phyloP scores from a whole-genome alignment of 2,797 vertebrate genomes.

The Sebastes alutus region DNA sequence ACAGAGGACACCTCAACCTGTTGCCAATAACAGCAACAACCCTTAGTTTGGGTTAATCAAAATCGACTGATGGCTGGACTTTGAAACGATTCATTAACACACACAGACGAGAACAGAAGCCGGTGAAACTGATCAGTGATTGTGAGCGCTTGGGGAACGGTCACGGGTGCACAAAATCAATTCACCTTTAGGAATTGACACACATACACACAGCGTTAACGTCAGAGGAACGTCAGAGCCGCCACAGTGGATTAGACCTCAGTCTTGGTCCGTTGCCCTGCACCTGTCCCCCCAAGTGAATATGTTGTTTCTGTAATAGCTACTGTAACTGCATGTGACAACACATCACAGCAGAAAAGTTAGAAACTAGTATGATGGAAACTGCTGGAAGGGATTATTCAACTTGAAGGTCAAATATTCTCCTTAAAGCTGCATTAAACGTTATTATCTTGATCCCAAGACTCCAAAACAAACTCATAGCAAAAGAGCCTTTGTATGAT shows the following conservation, averaged over 20 bases:
- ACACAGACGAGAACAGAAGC: not conserved
- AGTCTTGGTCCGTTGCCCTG: not conserved
- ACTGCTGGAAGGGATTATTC: not conserved
- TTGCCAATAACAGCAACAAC: not conserved
- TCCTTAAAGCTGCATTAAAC: not conserved
- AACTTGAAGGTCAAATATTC: not conserved
- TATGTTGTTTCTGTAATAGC: not conserved
- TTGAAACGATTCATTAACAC: slow-evolving; percentile 32
- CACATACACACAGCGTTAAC: not conserved
- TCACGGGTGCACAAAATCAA: slow-evolving; percentile 41
- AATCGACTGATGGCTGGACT: slow-evolving; percentile 7
- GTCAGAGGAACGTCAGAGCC: slow-evolving; percentile 6
- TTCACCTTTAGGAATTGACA: slow-evolving; percentile 37
- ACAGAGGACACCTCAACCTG: not conserved
- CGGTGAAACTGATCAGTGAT: slow-evolving; percentile 2
- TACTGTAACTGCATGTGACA: not conserved
- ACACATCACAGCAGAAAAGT: not conserved
- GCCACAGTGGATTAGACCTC: slow-evolving; percentile 30
- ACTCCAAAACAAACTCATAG: not conserved
- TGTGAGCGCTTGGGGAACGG: not conserved
- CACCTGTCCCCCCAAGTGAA: not conserved
- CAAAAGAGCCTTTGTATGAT: not conserved
- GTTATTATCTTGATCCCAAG: not conserved
- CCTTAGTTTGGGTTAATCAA: not conserved
- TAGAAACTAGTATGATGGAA: not conserved